Base-by-base conservation (phyloP, 2,113 vertebrate genomes). In the Hiodon tergisus region DNA sequence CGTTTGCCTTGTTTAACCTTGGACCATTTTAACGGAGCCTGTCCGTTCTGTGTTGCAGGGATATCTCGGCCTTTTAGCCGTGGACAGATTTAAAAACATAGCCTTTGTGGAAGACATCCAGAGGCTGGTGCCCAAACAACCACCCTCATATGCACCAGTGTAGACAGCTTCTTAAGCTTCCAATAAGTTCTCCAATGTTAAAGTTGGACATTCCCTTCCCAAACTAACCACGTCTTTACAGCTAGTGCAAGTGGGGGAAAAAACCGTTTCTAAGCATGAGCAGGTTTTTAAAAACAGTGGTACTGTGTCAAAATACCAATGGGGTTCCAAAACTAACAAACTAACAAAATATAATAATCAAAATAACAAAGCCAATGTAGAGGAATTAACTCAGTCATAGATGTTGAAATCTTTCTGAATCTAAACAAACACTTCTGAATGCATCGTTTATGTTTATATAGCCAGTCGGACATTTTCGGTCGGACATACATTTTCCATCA, bases 61-160 rank as follows among this genome's bases (percentile, higher is more conserved):
- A 2, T 89, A 85, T 81, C 79, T 83, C 75, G 82, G 83, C 84
- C 82, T 88, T 69, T 74, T 88, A 79, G 72, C 76, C 76, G 67
- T 82, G 69, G 69, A 78, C 80, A 83, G 63, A 67, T 82, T 85
- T 81, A 88, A 82, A 77, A 83, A 68, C 73, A 77, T 88, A 68
- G 65, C 74, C 62, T 86, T 89, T 83, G 76, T 70, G 67, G 85
- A 87, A 81, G 80, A 85, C 74, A 78, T 69, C 31, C 83, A 85
- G 74, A 83, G 74, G 63, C 86, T 89, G 74, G 78, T 91, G 66
- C 68, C 84, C 31, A 75, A 51, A 14, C 83, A 67, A 7, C 60
- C 78, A 7, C 78, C 67, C 4, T 78, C 81, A 50, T 78, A 83
- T 4, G 4, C 83, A 74, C 11, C 84, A 80, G 81, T 86, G 67